Base-by-base conservation (phyloP, 2,888 invertebrate species). In the Napeogenes sylphis region DNA sequence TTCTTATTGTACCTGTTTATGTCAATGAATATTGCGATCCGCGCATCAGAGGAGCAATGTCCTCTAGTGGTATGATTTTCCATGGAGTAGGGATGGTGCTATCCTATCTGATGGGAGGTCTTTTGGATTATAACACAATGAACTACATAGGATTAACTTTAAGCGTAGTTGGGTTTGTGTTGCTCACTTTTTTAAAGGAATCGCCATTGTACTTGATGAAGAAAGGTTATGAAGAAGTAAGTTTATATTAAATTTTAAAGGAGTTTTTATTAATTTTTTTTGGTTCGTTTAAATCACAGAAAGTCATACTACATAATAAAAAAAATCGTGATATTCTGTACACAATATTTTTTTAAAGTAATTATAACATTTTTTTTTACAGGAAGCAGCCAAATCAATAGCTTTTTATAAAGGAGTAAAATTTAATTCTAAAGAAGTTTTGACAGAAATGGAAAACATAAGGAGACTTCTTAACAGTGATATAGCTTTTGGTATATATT, bases 11-110 rank as follows among this genome's bases (percentile, higher is more conserved):
- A 0, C 80, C 83, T 0, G 77, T 88, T 3, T 87, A 73, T 68
- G 70, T 85, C 53, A 76, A 82, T 35, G 89, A 89, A 68, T 77
- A 85, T 42, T 81, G 83, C 61, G 79, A 85, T 57, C 83, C 87
- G 56, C 82, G 81, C 3, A 80, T 88, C 32, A 71, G 88, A 32
- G 89, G 87, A 0, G 73, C 76, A 2, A 75, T 88, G 79, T 80
- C 82, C 0, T 76, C 87, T 2, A 74, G 77, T 0, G 66, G 78
- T 0, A 74, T 84, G 63, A 74, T 82, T 6, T 83, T 84, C 68
- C 81, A 79, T 42, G 76, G 76, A 0, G 47, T 85, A 0, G 89
- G 89, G 0, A 76, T 81, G 72, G 70, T 87, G n/a, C 13, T 83
- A 0, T 83, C 86, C 0, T 87, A 86, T 61, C 46, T 83, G 0